Percentiles rank a stretch among this genome's conserved stretches.
Conservation (phyloP, 2,888 invertebrate genomes). For the Lobophora halterata region DNA sequence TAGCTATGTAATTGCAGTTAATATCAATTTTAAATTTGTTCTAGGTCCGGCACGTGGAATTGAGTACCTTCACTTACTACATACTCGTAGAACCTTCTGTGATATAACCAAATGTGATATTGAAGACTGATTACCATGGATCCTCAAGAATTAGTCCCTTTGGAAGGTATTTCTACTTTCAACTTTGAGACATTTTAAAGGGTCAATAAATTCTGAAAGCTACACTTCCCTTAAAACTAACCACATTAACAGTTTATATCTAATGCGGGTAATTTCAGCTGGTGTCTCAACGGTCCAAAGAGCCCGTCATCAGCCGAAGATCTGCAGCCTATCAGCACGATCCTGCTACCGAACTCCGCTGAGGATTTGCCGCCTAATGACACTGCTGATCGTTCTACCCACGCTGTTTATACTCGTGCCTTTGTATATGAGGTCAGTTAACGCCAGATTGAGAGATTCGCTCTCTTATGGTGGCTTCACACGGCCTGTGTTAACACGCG, state of each 20-base stretch:
- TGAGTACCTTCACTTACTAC: no score
- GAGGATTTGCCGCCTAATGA: constrained; percentile 81
- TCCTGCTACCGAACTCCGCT: constrained; percentile 77
- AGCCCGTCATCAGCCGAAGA: constrained; percentile 30
- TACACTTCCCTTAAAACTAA: no score
- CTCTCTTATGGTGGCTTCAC: no score
- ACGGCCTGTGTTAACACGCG: no score
- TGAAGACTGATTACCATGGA: constrained; percentile 46
- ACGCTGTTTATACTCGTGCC: constrained; percentile 84
- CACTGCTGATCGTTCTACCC: constrained; percentile 84
- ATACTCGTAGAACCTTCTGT: constrained; percentile 1
- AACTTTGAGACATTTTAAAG: background rate
- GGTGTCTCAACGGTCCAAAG: constrained; percentile 29
- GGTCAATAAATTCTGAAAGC: no score
- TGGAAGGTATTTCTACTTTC: constrained; percentile 56
- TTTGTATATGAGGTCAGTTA: constrained; percentile 82
- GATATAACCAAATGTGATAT: constrained; percentile 38
- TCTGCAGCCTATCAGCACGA: constrained; percentile 44
- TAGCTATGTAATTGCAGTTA: no score
- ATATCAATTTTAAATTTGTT: no score
- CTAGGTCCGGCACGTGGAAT: no score
- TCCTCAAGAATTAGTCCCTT: constrained; percentile 64
- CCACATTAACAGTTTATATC: no score
- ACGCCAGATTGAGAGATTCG: background rate
- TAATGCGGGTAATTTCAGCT: constrained; percentile 34